A percentile compares a stretch with the other conserved stretches of the same genome.
Conservation (phyloP, 2,113 vertebrate species). For the Pomatorhinus ruficollis region DNA sequence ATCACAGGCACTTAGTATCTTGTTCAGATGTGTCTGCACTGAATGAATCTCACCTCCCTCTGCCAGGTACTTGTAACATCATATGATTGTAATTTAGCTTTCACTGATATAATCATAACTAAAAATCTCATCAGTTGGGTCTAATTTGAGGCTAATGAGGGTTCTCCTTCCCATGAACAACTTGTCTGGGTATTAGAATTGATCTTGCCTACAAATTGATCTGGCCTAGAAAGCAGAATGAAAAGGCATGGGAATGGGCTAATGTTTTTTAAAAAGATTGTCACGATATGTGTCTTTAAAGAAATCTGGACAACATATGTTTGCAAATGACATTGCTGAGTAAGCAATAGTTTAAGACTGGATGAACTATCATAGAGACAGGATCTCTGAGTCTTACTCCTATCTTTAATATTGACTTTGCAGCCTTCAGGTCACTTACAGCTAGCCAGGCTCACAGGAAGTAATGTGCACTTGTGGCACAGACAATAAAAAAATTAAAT, state of each 20-base stretch:
- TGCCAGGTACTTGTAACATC: not conserved
- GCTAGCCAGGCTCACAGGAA: not conserved
- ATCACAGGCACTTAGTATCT: not conserved
- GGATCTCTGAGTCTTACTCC: not conserved
- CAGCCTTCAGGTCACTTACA: not conserved
- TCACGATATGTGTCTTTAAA: not conserved
- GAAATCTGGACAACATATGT: not conserved
- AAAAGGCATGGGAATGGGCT: not conserved
- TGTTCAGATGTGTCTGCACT: not conserved
- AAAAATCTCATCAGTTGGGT: not conserved
- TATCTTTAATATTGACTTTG: not conserved
- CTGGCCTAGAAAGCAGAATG: not conserved
- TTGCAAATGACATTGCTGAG: not conserved
- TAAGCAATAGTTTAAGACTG: not conserved
- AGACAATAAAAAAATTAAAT: not conserved
- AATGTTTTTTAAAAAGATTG: accelerated
- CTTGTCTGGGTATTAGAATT: not conserved
- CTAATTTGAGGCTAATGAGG: not conserved
- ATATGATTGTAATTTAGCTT: not conserved
- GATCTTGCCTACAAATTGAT: not conserved
- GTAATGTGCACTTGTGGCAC: not conserved
- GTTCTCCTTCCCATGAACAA: not conserved
- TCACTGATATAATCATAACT: not conserved
- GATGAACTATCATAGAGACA: not conserved
- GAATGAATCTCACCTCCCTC: not conserved